These are phyloP conservation scores for Tipula vernalis DNA, from an alignment of 2,888 invertebrate species.

Conservation along the genomic window DNA sequence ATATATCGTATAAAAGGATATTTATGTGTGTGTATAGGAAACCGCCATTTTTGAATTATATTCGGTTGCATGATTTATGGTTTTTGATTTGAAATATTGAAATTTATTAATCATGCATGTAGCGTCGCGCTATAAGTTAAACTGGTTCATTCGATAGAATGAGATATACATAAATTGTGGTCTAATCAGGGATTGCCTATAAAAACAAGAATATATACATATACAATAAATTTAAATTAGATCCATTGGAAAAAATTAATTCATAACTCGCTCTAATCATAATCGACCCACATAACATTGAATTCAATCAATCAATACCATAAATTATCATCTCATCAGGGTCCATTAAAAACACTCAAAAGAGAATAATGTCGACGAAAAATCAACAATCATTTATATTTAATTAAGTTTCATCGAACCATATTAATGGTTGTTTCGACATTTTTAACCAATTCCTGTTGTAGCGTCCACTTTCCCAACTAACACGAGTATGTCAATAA, in stretches of 20 bases:
- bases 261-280: background rate
- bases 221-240: background rate
- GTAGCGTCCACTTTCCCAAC: background rate
- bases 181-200: background rate
- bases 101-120: background rate
- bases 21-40: background rate
- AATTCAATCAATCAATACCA: background rate
- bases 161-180: background rate
- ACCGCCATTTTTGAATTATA: background rate
- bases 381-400: background rate
- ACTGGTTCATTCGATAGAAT: background rate
- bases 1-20: background rate
- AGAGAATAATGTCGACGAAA: background rate
- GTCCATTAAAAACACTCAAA: background rate
- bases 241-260: background rate
- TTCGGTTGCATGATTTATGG: background rate
- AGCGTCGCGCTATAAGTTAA: background rate
- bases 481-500: background rate
- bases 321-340: conserved; percentile 4
- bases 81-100: background rate
- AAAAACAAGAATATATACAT: background rate
- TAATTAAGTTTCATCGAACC: background rate
- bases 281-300: background rate
- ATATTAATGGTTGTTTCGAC: background rate
- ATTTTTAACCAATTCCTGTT: background rate